Evolutionary conservation across 2,113 vertebrate species (phyloP).

Genomic region (Megalops atlanticus): DNA sequence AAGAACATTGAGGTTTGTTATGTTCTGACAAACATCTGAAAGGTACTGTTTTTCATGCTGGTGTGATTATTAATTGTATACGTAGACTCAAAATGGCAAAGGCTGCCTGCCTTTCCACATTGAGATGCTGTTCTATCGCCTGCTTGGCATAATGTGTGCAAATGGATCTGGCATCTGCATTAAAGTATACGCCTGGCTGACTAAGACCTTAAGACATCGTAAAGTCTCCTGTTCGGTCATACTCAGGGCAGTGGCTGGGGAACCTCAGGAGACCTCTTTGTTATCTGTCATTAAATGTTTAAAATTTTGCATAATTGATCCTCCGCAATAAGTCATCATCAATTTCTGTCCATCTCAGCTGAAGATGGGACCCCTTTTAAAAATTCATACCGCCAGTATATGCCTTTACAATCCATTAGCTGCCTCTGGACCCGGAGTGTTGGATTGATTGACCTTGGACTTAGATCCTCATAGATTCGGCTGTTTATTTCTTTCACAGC

Average conservation of each 20-base stretch:
- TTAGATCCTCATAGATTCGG: constrained; percentile 83
- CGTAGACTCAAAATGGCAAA: background rate
- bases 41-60: no score
- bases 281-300: constrained; percentile 99
- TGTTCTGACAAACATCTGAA: no score
- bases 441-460: constrained; percentile 96
- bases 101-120: background rate
- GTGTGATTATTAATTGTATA: background rate
- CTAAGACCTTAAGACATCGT: constrained; percentile 10
- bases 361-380: constrained; percentile 86
- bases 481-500: constrained; percentile 67
- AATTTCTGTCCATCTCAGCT: constrained; percentile 91
- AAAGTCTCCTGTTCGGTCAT: constrained; percentile 55
- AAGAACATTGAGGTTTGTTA: no score
- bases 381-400: constrained; percentile 92
- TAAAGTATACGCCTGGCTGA: background rate
- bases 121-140: background rate
- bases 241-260: constrained; percentile 57
- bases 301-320: constrained; percentile 99
- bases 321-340: constrained; percentile 95
- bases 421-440: constrained; percentile 82
- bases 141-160: background rate
- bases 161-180: background rate
- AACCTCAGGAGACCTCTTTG: constrained; percentile 83
- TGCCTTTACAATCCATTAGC: constrained; percentile 99